Conservation (phyloP, 2,113 vertebrate genomes). For the Mastomys natalensis region DNA sequence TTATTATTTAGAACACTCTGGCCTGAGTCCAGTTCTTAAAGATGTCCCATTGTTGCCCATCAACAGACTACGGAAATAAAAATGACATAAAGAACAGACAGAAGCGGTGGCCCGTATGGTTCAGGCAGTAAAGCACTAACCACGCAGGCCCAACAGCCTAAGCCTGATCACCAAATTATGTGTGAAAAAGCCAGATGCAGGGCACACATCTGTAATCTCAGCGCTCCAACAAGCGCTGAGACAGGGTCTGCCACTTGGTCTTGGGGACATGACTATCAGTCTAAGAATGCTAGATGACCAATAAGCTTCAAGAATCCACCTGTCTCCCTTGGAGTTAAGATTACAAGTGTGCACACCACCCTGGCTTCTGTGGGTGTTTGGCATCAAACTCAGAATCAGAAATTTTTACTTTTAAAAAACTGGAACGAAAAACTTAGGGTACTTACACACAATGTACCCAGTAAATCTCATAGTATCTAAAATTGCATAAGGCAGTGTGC, state of each 20-base stretch:
- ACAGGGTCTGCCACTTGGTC: neutral
- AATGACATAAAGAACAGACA: neutral
- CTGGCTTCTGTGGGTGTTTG: no score
- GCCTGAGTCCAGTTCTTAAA: neutral
- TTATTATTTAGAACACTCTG: neutral
- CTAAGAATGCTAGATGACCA: neutral
- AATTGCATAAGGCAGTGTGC: neutral
- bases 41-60: neutral
- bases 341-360: no score
- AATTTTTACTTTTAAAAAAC: neutral
- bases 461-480: neutral
- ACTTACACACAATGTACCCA: neutral
- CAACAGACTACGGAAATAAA: neutral
- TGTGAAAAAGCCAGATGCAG: neutral
- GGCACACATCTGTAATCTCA: neutral
- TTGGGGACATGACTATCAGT: neutral
- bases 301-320: neutral
- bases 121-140: neutral
- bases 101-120: accelerated
- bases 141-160: neutral
- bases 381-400: no score
- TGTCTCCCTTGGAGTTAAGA: no score
- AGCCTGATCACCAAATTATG: no score
- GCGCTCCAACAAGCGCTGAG: neutral
- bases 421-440: neutral